Base-by-base conservation (phyloP, 2,797 vertebrate genomes). In the Cryptoblepharus egeriae region DNA sequence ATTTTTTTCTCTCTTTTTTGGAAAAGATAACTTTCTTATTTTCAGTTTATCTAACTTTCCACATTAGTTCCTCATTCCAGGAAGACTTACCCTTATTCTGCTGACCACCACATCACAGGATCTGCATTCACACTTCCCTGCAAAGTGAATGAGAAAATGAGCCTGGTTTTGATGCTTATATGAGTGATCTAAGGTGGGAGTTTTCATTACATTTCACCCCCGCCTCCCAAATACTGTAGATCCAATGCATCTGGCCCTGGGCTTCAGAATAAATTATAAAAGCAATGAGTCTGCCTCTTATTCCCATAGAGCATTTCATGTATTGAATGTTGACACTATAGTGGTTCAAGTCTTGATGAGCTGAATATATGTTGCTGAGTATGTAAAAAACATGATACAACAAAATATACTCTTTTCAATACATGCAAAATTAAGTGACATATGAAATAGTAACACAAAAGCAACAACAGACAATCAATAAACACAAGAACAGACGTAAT, bases 71-170 rank as follows among this genome's bases (percentile, higher is more conserved):
- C 85, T 87, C 57, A 77, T 77, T 77, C 61, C 79, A 87, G 45
- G 78, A 32, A n/a, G 57, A 84, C 85, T 86, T 86, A 86, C 80
- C 85, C 76, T 69, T 65, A 82, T 86, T 82, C 85, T 82, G 76
- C 75, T 86, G 80, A 68, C 35, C 80, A 86, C 73, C 80, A 79
- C 85, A 86, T 55, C 75, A 86, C 70, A 86, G 76, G 80, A 70
- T 86, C 85, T 82, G 71, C 32, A 70, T 86, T 79, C 80, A 82
- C 80, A 82, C 16, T 79, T 86, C 37, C 84, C 85, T 86, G 85
- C 45, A 86, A 82, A 86, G 85, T 82, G 82, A 84, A 77, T 81
- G 82, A 84, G 7, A 88, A 90, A 88, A 89, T 28, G 18, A 85
- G 71, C 78, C 67, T 68, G 1, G 0, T 75, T 91, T 87, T 85